Base-by-base conservation (phyloP, 2,888 invertebrate species). In the Altica lythri region DNA sequence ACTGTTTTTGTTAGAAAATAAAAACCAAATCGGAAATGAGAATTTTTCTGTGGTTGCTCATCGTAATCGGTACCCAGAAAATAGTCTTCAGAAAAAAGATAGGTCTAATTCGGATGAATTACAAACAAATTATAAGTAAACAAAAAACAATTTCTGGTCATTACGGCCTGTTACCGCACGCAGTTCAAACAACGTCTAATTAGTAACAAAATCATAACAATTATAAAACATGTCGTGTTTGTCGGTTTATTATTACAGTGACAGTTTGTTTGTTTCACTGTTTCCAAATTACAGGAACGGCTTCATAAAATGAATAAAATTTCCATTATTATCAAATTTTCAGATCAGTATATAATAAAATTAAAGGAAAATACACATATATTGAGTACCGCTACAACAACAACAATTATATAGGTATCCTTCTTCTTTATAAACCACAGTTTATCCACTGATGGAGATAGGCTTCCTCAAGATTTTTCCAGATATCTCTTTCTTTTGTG, bases 131-230 rank as follows among this genome's bases (percentile, higher is more conserved):
- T 48, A 49, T n/a, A 40, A 9, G 10, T 2, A 22, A 12, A 40
- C 14, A 49, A 49, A 48, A 40, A 37, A 25, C 27, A 22, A 14
- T 5, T 48, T 40, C 14, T 6, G 37, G 37, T 40, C 40, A 40
- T 49, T 40, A 48, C 37, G 48, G n/a, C 13, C 19, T 45, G 19
- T 34, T 14, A 37, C 27, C 27, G 46, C 40, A 49, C 49, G 32
- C 49, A 40, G 22, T 14, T 22, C 32, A 10, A 38, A 14, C 30
- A 19, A 49, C 30, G 14, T 9, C 40, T 40, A 53, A 53, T 53
- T 53, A 48, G 29, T 30, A 47, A 40, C 17, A 38, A 55, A 51
- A 55, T 55, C 43, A 55, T 55, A 46, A 55, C 35, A 51, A 55
- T 55, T 43, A 55, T 42, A 43, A 14, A 40, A 35, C 40, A 18